Conservation (phyloP, 2,797 vertebrate genomes). For the Trichosurus vulpecula region DNA sequence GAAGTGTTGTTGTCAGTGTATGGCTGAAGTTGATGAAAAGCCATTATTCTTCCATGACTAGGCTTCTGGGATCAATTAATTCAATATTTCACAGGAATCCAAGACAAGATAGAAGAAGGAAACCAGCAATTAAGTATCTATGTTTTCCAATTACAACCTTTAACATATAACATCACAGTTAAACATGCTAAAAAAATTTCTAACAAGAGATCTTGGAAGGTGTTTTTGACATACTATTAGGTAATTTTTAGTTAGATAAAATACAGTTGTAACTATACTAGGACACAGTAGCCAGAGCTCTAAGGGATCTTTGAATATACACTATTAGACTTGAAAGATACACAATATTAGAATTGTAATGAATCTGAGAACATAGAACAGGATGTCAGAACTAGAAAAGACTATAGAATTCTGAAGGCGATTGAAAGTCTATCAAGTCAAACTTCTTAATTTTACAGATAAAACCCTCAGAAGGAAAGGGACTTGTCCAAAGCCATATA, state of each 20-base stretch:
- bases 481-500: neutral
- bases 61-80: conserved; percentile 58
- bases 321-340: neutral
- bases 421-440: neutral
- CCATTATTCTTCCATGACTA: conserved; percentile 53
- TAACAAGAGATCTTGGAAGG: neutral
- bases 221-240: neutral
- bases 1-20: conserved; percentile 39
- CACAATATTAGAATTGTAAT: neutral
- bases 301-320: neutral
- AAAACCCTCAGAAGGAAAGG: neutral
- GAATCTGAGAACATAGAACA: neutral
- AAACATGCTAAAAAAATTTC: neutral
- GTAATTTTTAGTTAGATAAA: neutral
- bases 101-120: neutral
- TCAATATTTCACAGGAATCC: conserved; percentile 48
- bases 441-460: neutral
- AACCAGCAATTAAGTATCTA: neutral
- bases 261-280: neutral
- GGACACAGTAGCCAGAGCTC: neutral
- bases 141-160: neutral
- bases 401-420: neutral
- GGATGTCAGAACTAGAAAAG: neutral
- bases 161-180: neutral
- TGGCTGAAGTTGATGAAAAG: conserved; percentile 22